Base-by-base conservation (phyloP, 2,888 invertebrate species). In the Heteropelma amictum region DNA sequence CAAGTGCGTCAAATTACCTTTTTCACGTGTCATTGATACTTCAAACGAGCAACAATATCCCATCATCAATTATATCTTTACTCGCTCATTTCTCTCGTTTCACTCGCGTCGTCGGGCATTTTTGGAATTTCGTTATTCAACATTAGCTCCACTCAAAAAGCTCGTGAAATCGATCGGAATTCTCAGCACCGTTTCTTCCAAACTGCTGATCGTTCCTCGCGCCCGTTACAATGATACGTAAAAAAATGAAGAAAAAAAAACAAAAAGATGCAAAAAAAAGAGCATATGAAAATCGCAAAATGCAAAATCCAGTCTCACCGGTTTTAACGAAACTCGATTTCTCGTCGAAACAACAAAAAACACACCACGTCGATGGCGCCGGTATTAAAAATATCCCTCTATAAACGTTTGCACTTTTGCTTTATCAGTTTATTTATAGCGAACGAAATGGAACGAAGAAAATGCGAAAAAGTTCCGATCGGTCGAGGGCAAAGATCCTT, bases 231-330 rank as follows among this genome's bases (percentile, higher is more conserved):
- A 60, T 30, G 33, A 42, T 45, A 26, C 47, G 33, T 5, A 21
- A 35, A 28, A 58, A 54, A 54, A 42, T 2, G 10, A 1, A 58
- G 28, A 49, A 49, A 14, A 4, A 30, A 23, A 51, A 30, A 6
- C 17, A 10, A 19, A 53, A 53, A 14, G 14, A 33, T 35, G 23
- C 67, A 33, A 23, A 17, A 51, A 35, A 58, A 45, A 42, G 33
- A 7, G 28, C 30, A 35, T n/a, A n/a, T n/a, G n/a, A n/a, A n/a
- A 73, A 58, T 60, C 47, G 19, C 40, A 40, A 40, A 68, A 61
- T 49, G 60, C 63, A 40, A 61, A 69, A 73, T 73, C 73, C 69
- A 58, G 73, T 69, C 69, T 73, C 73, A 58, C 73, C 73, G 73
- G 73, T 73, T 73, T 73, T 35, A 3, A 45, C 45, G 19, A 38